A percentile compares a stretch with the other conserved stretches of the same genome.
phyloP scores from a whole-genome alignment of 92 coral and sea anemone species.

The Pocillopora meandrina region DNA sequence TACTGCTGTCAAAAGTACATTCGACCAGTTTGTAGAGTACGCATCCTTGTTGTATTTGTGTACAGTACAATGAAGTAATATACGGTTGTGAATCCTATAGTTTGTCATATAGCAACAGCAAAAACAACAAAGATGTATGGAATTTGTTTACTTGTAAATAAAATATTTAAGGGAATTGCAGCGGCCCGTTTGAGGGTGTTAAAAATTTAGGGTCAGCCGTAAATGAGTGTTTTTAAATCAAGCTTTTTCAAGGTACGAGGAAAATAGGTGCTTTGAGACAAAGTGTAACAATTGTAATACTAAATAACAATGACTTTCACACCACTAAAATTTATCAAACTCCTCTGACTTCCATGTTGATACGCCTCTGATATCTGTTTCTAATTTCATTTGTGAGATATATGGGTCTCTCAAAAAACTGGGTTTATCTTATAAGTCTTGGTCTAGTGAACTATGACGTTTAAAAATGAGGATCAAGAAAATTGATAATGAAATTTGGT shows the following conservation, averaged over 20 bases:
- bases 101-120: conserved; percentile 1
- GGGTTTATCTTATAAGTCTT: too few relatives aligned
- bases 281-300: too few relatives aligned
- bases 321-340: too few relatives aligned
- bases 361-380: too few relatives aligned
- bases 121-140: background rate
- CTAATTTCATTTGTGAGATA: too few relatives aligned
- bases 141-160: conserved; percentile 35
- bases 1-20: background rate
- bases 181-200: background rate
- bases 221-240: background rate
- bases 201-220: background rate
- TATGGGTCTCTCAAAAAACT: too few relatives aligned
- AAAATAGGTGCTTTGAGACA: too few relatives aligned
- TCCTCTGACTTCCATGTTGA: too few relatives aligned
- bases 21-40: background rate
- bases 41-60: background rate
- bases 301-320: too few relatives aligned
- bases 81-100: conserved; percentile 1
- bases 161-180: conserved; percentile 1
- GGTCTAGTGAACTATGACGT: too few relatives aligned
- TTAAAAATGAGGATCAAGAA: background rate
- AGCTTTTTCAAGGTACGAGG: too few relatives aligned
- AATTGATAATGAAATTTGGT: background rate
- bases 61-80: background rate